Evolutionary conservation across 2,797 vertebrate species (phyloP), one percentile per base, ranked within the genome.

Genomic region (Pseudocheirus occidentalis): DNA sequence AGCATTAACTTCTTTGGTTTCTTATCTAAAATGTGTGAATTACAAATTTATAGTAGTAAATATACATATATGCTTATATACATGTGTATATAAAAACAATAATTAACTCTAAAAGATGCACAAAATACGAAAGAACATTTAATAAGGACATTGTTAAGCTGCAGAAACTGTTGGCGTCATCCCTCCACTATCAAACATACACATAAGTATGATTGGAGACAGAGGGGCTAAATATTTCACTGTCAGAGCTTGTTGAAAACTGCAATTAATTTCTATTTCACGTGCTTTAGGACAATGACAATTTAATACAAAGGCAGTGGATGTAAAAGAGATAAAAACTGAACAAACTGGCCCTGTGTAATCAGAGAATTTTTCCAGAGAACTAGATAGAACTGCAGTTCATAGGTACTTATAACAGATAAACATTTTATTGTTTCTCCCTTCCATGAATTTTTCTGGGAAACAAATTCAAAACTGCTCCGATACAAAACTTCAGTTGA

Each of bases 171-270:
- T 95, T 97, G 97, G 97, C 99, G 98, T 99, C 99, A 98, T 98
- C 98, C 98, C 98, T 97, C 96, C 98, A 96, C 98, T 98, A 99
- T 99, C 99, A 99, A 99, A 99, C 98, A 98, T 97, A 98, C 98
- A 98, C 98, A 98, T 98, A 99, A 99, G 99, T 99, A 99, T 99
- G 99, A 99, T 94, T 99, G 99, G 99, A 99, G 99, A 99, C 99
- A 99, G 99, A 99, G 98, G 98, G 98, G 99, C 98, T 98, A 99
- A 99, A 99, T 99, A 99, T 99, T 99, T 99, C 99, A 99, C 99
- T 99, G 99, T 99, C 99, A 99, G 97, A 98, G 97, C 97, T 98
- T 97, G 98, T 98, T 97, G 97, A 98, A 98, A 98, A 98, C 98
- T 95, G 98, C 99, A 99, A 99, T 99, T 99, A 99, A 99, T 99